Percentiles rank a stretch among this genome's conserved stretches.
phyloP scores from a whole-genome alignment of 1,140 invertebrate genomes.

The Achatina immaculata region DNA sequence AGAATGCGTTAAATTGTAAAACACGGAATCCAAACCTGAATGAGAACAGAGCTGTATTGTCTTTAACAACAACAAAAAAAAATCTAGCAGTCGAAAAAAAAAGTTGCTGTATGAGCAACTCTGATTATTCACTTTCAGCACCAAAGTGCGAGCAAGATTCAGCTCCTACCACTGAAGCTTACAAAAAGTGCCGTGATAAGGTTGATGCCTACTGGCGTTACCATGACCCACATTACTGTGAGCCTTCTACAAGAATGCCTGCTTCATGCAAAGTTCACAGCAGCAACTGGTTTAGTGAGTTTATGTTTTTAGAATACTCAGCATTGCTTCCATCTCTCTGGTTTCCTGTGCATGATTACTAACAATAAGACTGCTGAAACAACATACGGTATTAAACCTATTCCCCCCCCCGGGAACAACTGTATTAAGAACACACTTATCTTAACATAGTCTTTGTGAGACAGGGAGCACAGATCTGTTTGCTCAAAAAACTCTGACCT shows the following conservation, averaged over 20 bases:
- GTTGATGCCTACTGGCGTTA: conserved; percentile 17
- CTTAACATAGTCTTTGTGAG: too few species aligned
- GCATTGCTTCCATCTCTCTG: background rate
- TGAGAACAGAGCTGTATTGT: too few species aligned
- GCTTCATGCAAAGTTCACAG: background rate
- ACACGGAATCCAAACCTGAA: too few species aligned
- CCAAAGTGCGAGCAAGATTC: background rate
- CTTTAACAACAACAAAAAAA: too few species aligned
- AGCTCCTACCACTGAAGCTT: background rate
- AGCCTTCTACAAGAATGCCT: background rate
- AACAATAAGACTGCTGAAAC: background rate
- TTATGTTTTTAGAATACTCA: background rate
- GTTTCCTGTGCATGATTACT: too few species aligned
- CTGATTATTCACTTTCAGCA: background rate
- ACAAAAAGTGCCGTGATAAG: background rate
- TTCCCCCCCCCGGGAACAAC: too few species aligned
- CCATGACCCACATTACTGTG: background rate
- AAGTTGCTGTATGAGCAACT: too few species aligned
- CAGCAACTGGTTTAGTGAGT: conserved; percentile 29
- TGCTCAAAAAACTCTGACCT: too few species aligned
- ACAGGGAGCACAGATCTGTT: too few species aligned
- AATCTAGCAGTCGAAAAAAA: too few species aligned
- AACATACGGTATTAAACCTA: background rate
- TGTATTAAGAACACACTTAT: too few species aligned
- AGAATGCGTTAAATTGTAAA: too few species aligned